Conservation (phyloP, 2,797 vertebrate species). For the Spizella passerina region DNA sequence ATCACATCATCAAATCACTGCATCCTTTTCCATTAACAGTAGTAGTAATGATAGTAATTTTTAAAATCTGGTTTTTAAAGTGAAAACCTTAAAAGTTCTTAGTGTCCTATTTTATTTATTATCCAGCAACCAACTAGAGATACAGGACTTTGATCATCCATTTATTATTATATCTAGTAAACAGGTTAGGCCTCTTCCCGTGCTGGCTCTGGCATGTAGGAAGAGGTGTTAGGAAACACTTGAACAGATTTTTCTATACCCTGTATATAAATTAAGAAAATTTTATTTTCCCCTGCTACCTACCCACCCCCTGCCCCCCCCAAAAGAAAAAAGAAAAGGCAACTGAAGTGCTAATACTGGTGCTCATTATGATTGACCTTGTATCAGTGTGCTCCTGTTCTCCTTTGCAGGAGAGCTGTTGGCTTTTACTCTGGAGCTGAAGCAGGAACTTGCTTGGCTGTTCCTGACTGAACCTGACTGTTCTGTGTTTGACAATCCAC, state of each 20-base stretch:
- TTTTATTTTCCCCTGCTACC: neutral
- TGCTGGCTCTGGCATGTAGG: neutral
- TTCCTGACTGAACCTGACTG: neutral
- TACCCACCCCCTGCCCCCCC: rapidly evolving
- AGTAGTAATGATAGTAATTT: neutral
- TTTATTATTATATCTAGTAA: neutral
- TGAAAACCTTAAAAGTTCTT: neutral
- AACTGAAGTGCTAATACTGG: neutral
- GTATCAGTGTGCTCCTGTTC: neutral
- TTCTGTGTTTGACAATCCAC: neutral
- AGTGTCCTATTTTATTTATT: neutral
- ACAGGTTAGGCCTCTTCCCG: neutral
- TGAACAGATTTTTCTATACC: neutral
- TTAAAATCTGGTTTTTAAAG: neutral
- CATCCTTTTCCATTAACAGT: neutral
- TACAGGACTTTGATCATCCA: neutral
- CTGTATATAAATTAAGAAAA: neutral
- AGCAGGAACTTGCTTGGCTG: neutral
- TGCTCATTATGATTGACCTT: neutral
- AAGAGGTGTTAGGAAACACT: neutral
- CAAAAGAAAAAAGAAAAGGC: neutral
- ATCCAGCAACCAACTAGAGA: neutral
- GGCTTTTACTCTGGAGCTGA: neutral
- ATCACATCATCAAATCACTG: neutral
- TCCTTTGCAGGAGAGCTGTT: neutral